Evolutionary conservation across 2,888 invertebrate genomes (phyloP), one percentile per base, ranked within the genome.

Genomic region (Stenotaenia linearis): DNA sequence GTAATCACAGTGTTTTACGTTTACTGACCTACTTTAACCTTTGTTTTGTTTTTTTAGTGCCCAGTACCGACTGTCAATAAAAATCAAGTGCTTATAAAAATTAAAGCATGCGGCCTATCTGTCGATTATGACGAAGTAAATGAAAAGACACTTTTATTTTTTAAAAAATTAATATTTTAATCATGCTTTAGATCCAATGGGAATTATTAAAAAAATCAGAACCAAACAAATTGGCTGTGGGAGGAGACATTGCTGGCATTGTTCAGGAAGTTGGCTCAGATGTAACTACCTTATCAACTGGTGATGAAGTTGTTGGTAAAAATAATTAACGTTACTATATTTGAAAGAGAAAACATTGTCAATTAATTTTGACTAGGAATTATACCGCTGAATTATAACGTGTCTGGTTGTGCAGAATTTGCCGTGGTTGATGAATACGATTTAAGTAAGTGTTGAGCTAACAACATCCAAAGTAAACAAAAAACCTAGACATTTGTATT

Each of bases 231-330:
- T 81, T 84, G 35, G 83, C 84, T 69, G 84, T 86, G 37, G 87
- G 87, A 4, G 85, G 85, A 79, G 87, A 87, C 77, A 84, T 88
- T 35, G 83, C 87, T 74, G 88, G 88, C 9, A 83, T 86, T 61
- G 85, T 88, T 5, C 82, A 84, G 15, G 84, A 84, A 50, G 82
- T 85, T 50, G 88, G 87, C 10, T 82, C 84, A 37, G 85, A 84
- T 79, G 87, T 87, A 10, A 85, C 85, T 6, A 84, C 84, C 74
- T 82, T 86, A 12, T 83, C 83, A 32, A 83, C 83, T n/a, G 87
- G 86, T 2, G 87, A 87, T 83, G 84, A 84, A 80, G 86, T 88
- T 80, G 86, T 86, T 75, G 87, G 87, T 86, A 83, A n/a, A n/a
- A n/a, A n/a, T n/a, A n/a, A n/a, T n/a, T n/a, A n/a, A n/a, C n/a